Evolutionary conservation across 2,888 invertebrate genomes (phyloP).

Genomic region (Ennomos fuscantarius): DNA sequence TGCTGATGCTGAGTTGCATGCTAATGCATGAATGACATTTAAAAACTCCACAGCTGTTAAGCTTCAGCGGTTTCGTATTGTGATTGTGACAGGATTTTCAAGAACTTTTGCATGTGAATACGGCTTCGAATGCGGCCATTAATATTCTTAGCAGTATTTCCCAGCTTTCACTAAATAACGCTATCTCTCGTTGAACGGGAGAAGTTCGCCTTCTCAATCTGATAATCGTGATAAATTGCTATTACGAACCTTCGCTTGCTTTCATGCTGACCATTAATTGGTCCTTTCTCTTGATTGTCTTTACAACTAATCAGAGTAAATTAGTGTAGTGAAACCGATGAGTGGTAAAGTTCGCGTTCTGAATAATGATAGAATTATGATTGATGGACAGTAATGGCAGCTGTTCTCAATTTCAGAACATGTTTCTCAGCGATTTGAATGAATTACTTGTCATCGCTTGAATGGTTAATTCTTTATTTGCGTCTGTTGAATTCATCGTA

Average conservation of each 20-base stretch:
- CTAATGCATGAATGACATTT: too few species aligned
- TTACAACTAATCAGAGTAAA: conserved; percentile 40
- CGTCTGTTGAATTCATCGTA: conserved; percentile 1
- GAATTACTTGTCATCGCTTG: not conserved
- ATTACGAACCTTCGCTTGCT: conserved; percentile 54
- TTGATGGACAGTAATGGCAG: conserved; percentile 21
- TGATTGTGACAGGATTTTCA: conserved; percentile 5
- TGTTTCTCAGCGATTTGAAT: conserved; percentile 4
- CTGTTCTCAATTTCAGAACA: conserved; percentile 16
- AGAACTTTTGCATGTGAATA: conserved; percentile 13
- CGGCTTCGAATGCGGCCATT: conserved; percentile 8
- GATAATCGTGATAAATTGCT: conserved; percentile 68
- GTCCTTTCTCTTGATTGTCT: conserved; percentile 63
- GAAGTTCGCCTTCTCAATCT: conserved; percentile 51
- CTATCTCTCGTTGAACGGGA: conserved; percentile 53
- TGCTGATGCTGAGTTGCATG: too few species aligned
- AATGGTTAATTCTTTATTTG: not conserved
- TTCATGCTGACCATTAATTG: conserved; percentile 51
- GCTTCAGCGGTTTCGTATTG: too few species aligned
- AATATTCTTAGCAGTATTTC: conserved; percentile 17
- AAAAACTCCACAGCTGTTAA: too few species aligned
- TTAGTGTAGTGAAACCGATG: conserved; percentile 32
- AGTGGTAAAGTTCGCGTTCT: conserved; percentile 19
- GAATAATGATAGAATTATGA: conserved; percentile 29
- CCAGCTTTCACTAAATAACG: conserved; percentile 47